These are phyloP conservation scores for Tachysurus fulvidraco DNA, from an alignment of 2,113 vertebrate genomes.

Conservation along the genomic window DNA sequence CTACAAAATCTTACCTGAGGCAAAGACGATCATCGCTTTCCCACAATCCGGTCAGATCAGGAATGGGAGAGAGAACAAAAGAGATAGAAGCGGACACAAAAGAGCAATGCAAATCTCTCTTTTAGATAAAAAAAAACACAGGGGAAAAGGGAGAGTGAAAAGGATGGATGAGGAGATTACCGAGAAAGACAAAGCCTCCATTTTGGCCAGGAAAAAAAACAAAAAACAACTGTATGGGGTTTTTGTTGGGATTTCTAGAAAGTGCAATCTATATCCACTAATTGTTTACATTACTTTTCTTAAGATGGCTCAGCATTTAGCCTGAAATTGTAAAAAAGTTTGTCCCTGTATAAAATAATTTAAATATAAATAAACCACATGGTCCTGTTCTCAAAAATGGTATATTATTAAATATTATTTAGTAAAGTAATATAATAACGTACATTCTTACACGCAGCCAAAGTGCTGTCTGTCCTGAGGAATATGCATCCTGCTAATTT, in stretches of 20 bases:
- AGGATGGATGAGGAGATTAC: slow-evolving; percentile 50
- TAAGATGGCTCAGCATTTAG: background rate
- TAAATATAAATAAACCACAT: background rate
- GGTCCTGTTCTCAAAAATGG: background rate
- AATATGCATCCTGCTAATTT: slow-evolving; percentile 43
- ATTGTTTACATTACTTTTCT: background rate
- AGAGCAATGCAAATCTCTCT: slow-evolving; percentile 53
- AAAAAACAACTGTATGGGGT: background rate
- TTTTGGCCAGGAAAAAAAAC: slow-evolving; percentile 35
- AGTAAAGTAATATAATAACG: no score
- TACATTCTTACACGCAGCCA: background rate
- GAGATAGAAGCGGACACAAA: slow-evolving; percentile 50
- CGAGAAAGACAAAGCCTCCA: slow-evolving; percentile 47
- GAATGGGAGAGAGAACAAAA: slow-evolving; percentile 56
- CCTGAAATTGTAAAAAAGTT: background rate
- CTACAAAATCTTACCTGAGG: slow-evolving; percentile 61
- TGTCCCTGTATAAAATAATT: background rate
- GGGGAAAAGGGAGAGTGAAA: slow-evolving; percentile 37
- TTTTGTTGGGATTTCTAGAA: background rate
- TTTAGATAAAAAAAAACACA: slow-evolving; percentile 49
- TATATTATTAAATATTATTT: background rate
- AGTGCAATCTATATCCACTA: background rate
- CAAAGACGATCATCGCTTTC: slow-evolving; percentile 58
- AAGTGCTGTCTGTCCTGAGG: slow-evolving; percentile 33
- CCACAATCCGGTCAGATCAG: slow-evolving; percentile 58